These are phyloP conservation scores for Danio aesculapii DNA, from an alignment of 2,797 vertebrate species.

Conservation along the genomic window DNA sequence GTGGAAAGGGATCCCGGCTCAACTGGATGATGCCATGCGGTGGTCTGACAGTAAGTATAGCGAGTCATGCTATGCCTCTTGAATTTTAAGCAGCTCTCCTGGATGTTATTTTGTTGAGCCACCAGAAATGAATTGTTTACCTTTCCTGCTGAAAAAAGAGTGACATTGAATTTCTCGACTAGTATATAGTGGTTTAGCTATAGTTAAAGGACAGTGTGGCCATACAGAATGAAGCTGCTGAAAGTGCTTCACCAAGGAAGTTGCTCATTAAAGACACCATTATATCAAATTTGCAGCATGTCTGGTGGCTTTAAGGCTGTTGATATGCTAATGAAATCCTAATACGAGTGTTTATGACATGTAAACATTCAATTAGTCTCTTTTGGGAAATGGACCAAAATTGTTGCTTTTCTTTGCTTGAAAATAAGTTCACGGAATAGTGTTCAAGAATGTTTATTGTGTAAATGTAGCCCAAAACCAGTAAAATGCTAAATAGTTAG, in stretches of 20 bases:
- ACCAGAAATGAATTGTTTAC: background rate
- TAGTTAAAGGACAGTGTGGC: background rate
- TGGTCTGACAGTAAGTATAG: constrained; percentile 93
- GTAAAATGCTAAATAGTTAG: no score
- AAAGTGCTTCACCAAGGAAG: background rate
- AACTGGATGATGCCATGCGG: constrained; percentile 91
- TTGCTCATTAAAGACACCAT: background rate
- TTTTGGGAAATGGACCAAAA: background rate
- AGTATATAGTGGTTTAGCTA: background rate
- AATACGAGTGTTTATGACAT: background rate
- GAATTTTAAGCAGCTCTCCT: constrained; percentile 8
- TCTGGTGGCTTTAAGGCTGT: background rate
- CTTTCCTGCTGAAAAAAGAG: background rate
- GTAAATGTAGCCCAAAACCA: no score
- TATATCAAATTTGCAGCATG: background rate
- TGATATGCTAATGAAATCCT: background rate
- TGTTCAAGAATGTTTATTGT: no score
- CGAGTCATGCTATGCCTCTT: background rate
- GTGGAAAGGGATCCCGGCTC: constrained; percentile 91
- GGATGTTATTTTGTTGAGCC: background rate
- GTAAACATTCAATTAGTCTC: background rate
- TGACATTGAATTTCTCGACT: background rate
- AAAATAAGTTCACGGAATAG: no score
- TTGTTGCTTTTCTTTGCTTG: background rate
- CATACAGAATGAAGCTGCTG: background rate